These are phyloP conservation scores for Girardinichthys multiradiatus DNA, from an alignment of 2,113 vertebrate genomes.

Conservation along the genomic window DNA sequence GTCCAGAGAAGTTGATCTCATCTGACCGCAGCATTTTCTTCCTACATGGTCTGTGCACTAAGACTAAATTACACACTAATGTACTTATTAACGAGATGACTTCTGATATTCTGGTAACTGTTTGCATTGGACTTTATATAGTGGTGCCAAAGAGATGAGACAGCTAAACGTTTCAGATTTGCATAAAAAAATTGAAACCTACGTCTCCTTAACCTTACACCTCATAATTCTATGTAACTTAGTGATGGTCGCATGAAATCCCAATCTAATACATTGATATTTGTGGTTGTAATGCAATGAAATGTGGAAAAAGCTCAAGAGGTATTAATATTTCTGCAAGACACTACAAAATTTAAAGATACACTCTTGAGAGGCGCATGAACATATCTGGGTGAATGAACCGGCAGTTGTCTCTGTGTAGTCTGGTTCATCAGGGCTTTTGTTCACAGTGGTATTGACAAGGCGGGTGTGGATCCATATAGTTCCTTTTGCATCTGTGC, in stretches of 20 bases:
- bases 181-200: neutral
- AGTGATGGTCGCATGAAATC: too few species aligned
- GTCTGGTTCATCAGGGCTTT: slow-evolving; percentile 38
- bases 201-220: too few species aligned
- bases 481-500: slow-evolving; percentile 35
- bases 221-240: too few species aligned
- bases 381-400: slow-evolving; percentile 22
- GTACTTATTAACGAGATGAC: too few species aligned
- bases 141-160: neutral
- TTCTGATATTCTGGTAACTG: neutral
- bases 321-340: neutral
- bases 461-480: slow-evolving; percentile 16
- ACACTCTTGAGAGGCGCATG: slow-evolving; percentile 63
- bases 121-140: neutral
- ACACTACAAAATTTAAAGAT: slow-evolving; percentile 18
- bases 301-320: neutral
- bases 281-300: neutral
- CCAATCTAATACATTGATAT: neutral
- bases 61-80: too few species aligned
- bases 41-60: too few species aligned
- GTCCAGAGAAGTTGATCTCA: too few species aligned
- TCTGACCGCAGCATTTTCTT: too few species aligned
- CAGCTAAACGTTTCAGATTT: neutral
- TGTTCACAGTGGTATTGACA: slow-evolving; percentile 57
- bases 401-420: slow-evolving; percentile 33